A percentile compares a stretch with the other conserved stretches of the same genome.
Evolutionary conservation across 2,113 vertebrate species (phyloP).

Genomic region (Anarhynchus alexandrinus): DNA sequence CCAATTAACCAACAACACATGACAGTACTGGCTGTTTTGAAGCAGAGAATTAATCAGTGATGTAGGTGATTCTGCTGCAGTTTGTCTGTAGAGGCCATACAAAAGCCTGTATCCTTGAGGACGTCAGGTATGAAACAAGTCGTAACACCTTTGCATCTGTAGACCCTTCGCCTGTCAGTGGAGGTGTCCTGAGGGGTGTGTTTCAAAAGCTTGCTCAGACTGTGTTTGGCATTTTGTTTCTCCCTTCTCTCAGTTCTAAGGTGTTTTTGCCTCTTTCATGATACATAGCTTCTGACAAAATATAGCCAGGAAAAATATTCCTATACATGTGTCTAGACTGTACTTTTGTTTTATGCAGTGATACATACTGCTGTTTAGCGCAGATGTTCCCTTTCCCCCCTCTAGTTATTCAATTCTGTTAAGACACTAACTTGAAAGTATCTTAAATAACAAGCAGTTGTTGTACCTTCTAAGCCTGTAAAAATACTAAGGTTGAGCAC

Average conservation of each 20-base stretch:
- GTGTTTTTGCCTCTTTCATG: background rate
- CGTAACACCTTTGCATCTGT: background rate
- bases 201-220: background rate
- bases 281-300: background rate
- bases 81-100: background rate
- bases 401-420: background rate
- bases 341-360: background rate
- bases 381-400: background rate
- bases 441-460: background rate
- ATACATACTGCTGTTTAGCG: background rate
- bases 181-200: background rate
- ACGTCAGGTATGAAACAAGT: background rate
- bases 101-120: background rate
- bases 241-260: background rate
- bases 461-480: background rate
- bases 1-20: background rate
- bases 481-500: background rate
- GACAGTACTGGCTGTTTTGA: background rate
- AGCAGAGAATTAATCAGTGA: background rate
- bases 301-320: background rate
- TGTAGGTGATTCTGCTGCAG: background rate
- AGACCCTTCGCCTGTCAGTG: background rate
- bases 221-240: slow-evolving; percentile 8
- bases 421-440: background rate
- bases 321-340: background rate